Percentiles rank a stretch among this genome's conserved stretches.
phyloP scores from a whole-genome alignment of 2,113 vertebrate genomes.

The Hoplias malabaricus region DNA sequence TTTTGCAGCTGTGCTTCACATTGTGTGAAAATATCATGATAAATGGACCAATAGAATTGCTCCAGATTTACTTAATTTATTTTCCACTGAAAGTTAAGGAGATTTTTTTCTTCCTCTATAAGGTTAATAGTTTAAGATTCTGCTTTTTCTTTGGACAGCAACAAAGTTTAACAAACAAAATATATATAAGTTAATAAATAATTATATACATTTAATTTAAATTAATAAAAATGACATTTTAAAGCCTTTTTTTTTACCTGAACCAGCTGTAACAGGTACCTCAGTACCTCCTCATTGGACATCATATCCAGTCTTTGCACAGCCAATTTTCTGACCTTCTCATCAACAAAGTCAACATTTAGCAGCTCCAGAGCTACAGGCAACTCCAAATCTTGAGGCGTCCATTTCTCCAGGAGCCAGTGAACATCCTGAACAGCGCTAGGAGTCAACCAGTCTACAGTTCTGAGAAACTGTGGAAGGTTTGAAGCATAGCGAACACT shows the following conservation, averaged over 20 bases:
- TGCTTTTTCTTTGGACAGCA: too few species aligned
- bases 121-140: too few species aligned
- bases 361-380: constrained; percentile 75
- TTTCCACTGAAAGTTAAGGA: too few species aligned
- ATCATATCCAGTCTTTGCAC: constrained; percentile 72
- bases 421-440: constrained; percentile 71
- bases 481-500: constrained; percentile 65
- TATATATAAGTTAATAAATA: too few species aligned
- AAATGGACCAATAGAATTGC: too few species aligned
- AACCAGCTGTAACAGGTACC: constrained; percentile 77
- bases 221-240: too few species aligned
- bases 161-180: too few species aligned
- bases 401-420: constrained; percentile 69
- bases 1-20: not conserved
- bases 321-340: constrained; percentile 68
- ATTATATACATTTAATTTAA: too few species aligned
- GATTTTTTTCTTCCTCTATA: too few species aligned
- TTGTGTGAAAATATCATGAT: not conserved
- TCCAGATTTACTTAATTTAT: too few species aligned
- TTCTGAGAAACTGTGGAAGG: constrained; percentile 71
- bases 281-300: constrained; percentile 72
- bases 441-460: constrained; percentile 68
- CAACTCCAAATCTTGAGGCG: constrained; percentile 68
- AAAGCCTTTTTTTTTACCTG: constrained; percentile 63
- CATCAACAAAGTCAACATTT: constrained; percentile 71